phyloP scores from a whole-genome alignment of 2,113 vertebrate species.

The Octodon degus region DNA sequence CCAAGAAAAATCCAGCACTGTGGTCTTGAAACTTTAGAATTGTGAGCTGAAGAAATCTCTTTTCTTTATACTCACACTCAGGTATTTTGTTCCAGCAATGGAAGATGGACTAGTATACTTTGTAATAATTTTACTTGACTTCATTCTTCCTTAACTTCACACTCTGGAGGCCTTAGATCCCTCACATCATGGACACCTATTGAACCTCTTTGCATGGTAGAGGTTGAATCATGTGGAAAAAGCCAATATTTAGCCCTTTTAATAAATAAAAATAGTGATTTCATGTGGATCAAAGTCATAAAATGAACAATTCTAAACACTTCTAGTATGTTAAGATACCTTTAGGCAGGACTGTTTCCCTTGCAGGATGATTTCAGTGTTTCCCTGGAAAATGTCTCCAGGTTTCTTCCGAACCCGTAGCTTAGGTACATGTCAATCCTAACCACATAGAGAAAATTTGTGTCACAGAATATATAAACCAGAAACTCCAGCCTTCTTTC shows the following conservation, averaged over 20 bases:
- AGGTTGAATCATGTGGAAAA: neutral
- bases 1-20: neutral
- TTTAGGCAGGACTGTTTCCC: neutral
- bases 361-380: neutral
- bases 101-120: neutral
- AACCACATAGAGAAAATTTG: conserved; percentile 14
- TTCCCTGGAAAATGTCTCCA: neutral
- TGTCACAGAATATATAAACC: conserved; percentile 1
- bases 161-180: neutral
- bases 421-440: neutral
- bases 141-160: neutral
- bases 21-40: neutral
- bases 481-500: conserved; percentile 48
- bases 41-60: neutral
- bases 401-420: neutral
- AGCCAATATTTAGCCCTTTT: neutral
- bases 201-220: neutral
- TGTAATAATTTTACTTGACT: neutral
- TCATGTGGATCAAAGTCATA: neutral
- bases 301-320: neutral
- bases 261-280: neutral
- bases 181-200: neutral
- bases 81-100: neutral
- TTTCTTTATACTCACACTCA: neutral
- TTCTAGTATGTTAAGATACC: neutral